Evolutionary conservation across 2,888 invertebrate species (phyloP).

Genomic region (Harpalus rufipes): DNA sequence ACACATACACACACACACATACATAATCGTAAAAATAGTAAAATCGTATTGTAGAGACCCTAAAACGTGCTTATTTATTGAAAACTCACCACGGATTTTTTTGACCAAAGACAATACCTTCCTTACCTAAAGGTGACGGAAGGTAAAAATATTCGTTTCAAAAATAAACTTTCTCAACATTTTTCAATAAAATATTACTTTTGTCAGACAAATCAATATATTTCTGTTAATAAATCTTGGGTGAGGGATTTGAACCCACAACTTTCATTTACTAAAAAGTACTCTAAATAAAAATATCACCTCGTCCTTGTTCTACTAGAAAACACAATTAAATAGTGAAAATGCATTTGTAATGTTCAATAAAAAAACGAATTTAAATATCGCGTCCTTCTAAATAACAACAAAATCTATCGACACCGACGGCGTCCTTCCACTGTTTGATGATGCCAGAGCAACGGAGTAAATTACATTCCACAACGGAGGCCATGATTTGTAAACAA

Average conservation of each 20-base stretch:
- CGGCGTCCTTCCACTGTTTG: conserved; percentile 31
- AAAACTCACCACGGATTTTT: too few relatives aligned
- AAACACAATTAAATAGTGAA: background rate
- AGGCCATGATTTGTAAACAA: conserved; percentile 51
- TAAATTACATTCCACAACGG: conserved; percentile 47
- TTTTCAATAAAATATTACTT: too few relatives aligned
- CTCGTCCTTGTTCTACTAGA: background rate
- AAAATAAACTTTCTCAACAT: too few relatives aligned
- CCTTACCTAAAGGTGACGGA: too few relatives aligned
- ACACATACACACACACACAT: too few relatives aligned
- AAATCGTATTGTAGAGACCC: too few relatives aligned
- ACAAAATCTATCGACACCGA: conserved; percentile 16
- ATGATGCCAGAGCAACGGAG: conserved; percentile 42
- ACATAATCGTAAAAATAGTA: too few relatives aligned
- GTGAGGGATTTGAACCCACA: background rate
- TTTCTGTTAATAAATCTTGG: too few relatives aligned
- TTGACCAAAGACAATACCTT: too few relatives aligned
- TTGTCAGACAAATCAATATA: too few relatives aligned
- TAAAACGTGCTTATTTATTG: too few relatives aligned
- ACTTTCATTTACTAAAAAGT: background rate
- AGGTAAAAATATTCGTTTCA: too few relatives aligned
- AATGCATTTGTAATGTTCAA: background rate
- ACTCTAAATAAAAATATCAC: background rate
- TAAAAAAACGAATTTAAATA: conserved; percentile 35
- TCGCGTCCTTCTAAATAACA: conserved; percentile 38